phyloP scores from a whole-genome alignment of 2,888 invertebrate genomes.

The Ormyrus thymus region DNA sequence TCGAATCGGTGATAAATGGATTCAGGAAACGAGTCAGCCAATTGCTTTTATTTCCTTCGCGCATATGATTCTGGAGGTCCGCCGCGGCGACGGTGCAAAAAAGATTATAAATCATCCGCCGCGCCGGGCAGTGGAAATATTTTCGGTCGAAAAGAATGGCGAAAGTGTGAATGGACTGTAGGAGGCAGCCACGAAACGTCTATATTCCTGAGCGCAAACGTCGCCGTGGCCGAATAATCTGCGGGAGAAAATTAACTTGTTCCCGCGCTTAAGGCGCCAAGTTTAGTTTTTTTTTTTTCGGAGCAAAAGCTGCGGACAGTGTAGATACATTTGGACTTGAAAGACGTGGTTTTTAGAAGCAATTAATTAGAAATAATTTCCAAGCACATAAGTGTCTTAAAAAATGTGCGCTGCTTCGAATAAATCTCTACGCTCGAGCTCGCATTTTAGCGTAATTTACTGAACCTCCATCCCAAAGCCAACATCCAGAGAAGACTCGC shows the following conservation, averaged over 20 bases:
- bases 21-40: slow-evolving; percentile 38
- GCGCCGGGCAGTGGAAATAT: slow-evolving; percentile 2
- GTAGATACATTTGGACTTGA: too few species aligned
- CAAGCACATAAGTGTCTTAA: too few species aligned
- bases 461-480: not conserved
- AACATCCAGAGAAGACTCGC: not conserved
- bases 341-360: too few species aligned
- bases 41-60: slow-evolving; percentile 18
- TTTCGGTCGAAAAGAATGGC: slow-evolving; percentile 7
- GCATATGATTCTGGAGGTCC: not conserved
- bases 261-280: too few species aligned
- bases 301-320: too few species aligned
- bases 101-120: slow-evolving; percentile 38
- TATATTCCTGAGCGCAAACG: slow-evolving; percentile 1
- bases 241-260: slow-evolving; percentile 11
- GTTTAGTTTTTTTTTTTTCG: too few species aligned
- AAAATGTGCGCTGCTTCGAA: not conserved
- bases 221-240: slow-evolving; percentile 3
- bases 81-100: slow-evolving; percentile 46
- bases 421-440: slow-evolving; percentile 11
- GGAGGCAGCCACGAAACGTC: slow-evolving; percentile 23
- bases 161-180: not conserved
- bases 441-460: slow-evolving; percentile 18
- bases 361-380: too few species aligned
- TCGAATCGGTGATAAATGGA: slow-evolving; percentile 48